phyloP scores from a whole-genome alignment of 2,888 invertebrate species.

The Nymphalis polychloros region DNA sequence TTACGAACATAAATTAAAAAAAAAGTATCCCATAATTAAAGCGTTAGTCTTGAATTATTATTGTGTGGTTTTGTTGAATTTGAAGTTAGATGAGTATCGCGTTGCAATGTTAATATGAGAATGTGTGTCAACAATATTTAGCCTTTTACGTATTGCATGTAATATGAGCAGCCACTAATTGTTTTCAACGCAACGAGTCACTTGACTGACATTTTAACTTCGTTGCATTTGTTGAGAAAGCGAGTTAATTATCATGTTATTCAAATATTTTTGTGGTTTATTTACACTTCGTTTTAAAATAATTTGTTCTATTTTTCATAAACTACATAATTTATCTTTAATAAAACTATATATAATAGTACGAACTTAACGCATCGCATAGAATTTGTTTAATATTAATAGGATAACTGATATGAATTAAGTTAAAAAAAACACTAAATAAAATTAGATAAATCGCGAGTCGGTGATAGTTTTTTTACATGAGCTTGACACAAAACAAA shows the following conservation, averaged over 20 bases:
- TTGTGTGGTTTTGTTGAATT: neutral
- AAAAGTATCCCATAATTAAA: neutral
- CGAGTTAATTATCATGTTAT: conserved; percentile 4
- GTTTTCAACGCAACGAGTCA: conserved; percentile 32
- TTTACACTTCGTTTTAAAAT: neutral
- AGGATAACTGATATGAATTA: too few species aligned
- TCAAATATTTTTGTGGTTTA: neutral
- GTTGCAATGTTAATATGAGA: conserved; percentile 26
- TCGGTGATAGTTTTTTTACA: too few species aligned
- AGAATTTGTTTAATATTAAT: too few species aligned
- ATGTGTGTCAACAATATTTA: conserved; percentile 36
- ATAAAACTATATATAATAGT: too few species aligned
- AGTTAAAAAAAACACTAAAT: too few species aligned
- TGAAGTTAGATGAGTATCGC: conserved; percentile 18
- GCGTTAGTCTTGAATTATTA: neutral
- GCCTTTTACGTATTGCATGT: conserved; percentile 32
- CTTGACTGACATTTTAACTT: conserved; percentile 41
- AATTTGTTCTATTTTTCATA: too few species aligned
- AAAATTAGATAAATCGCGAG: too few species aligned
- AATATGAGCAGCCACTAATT: conserved; percentile 38
- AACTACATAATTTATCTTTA: too few species aligned
- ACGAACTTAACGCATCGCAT: too few species aligned
- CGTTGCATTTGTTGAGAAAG: conserved; percentile 39
- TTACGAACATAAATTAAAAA: neutral
- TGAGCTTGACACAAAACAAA: too few species aligned